phyloP scores from a whole-genome alignment of 2,888 invertebrate genomes.

The Sclerodermus sp. region DNA sequence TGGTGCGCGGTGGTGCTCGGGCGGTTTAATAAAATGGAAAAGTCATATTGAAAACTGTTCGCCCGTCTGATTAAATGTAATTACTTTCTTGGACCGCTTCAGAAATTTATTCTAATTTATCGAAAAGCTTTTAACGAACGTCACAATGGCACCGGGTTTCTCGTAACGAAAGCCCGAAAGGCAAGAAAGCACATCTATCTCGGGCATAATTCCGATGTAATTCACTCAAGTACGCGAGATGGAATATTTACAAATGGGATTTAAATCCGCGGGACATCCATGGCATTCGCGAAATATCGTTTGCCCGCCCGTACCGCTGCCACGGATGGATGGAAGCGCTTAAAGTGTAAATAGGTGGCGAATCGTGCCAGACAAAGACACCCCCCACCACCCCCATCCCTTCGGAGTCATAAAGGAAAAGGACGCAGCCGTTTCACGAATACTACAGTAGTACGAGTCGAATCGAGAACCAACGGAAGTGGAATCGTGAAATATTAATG shows the following conservation, averaged over 20 bases:
- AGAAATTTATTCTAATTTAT: too few relatives aligned
- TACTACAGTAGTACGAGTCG: conserved; percentile 19
- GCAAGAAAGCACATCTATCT: neutral
- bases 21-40: too few relatives aligned
- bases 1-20: too few relatives aligned
- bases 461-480: conserved; percentile 33
- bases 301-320: conserved; percentile 13
- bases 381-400: conserved; percentile 11
- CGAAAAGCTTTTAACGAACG: conserved; percentile 3
- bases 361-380: conserved; percentile 32
- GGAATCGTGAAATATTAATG: conserved; percentile 42
- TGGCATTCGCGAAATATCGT: conserved; percentile 17
- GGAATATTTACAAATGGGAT: conserved; percentile 33
- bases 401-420: conserved; percentile 27
- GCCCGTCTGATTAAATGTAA: too few relatives aligned
- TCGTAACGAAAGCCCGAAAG: too few relatives aligned
- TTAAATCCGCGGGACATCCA: conserved; percentile 25
- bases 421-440: conserved; percentile 15
- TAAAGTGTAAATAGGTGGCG: conserved; percentile 35
- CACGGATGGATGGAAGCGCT: conserved; percentile 23
- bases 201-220: conserved; percentile 10
- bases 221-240: conserved; percentile 11
- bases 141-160: neutral
- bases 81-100: too few relatives aligned
- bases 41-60: too few relatives aligned